Conservation (phyloP, 2,113 vertebrate species). For the Rostratula benghalensis region DNA sequence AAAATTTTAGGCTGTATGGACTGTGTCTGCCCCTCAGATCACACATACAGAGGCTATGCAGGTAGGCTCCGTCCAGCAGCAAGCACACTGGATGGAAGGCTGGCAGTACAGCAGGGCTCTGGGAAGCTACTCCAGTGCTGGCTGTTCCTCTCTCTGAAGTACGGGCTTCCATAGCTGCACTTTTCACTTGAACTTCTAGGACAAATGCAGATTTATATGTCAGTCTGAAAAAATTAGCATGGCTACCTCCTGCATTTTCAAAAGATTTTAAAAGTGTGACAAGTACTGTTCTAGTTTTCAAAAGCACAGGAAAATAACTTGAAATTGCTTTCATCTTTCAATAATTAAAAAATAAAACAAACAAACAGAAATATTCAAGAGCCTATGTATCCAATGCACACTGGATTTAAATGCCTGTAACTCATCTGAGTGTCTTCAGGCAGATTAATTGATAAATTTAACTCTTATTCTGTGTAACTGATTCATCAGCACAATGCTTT, state of each 20-base stretch:
- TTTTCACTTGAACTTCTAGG: not conserved
- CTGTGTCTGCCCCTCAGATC: not conserved
- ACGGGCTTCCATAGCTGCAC: not conserved
- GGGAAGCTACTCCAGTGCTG: not conserved
- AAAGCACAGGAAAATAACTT: not conserved
- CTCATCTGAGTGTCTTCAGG: not conserved
- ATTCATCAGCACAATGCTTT: not conserved
- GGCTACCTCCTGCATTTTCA: not conserved
- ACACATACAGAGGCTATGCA: fast-evolving
- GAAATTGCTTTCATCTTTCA: not conserved
- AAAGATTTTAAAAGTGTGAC: not conserved
- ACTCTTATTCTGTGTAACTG: not conserved
- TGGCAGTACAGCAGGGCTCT: not conserved
- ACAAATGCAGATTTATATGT: not conserved
- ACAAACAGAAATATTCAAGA: not conserved
- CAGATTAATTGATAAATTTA: not conserved
- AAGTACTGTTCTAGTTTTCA: not conserved
- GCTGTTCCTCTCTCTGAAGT: not conserved
- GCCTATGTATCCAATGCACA: not conserved
- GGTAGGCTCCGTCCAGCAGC: not conserved
- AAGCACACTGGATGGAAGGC: not conserved
- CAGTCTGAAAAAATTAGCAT: not conserved
- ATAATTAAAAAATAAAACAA: not conserved
- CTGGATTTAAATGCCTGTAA: not conserved
- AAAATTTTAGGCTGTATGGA: not conserved